Conservation (phyloP, 2,113 vertebrate genomes). For the Mesembrinibis cayennensis region DNA sequence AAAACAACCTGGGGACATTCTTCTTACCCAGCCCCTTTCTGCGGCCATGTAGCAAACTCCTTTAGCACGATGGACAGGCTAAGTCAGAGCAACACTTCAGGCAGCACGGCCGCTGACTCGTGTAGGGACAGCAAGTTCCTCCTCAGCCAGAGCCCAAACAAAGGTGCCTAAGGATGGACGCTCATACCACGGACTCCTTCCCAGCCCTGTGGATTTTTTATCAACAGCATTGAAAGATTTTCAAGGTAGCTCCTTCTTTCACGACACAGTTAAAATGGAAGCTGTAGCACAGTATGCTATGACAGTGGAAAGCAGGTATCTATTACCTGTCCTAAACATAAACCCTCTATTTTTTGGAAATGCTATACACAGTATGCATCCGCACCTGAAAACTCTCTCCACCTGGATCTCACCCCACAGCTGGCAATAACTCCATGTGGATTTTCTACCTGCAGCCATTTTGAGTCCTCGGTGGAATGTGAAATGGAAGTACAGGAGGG, state of each 20-base stretch:
- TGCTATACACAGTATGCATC: neutral
- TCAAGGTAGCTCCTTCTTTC: neutral
- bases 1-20: neutral
- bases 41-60: neutral
- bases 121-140: neutral
- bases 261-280: neutral
- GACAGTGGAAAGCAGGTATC: neutral
- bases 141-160: neutral
- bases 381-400: neutral
- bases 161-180: neutral
- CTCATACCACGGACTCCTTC: neutral
- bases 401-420: neutral
- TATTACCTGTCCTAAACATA: neutral
- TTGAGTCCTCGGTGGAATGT: constrained; percentile 11
- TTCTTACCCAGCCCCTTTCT: neutral
- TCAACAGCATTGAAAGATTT: neutral
- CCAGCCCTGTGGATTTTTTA: neutral
- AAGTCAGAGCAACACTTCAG: neutral
- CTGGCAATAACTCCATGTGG: neutral
- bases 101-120: neutral
- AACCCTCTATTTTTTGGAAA: neutral
- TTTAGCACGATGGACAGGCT: neutral
- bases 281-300: neutral
- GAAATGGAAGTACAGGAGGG: constrained; percentile 23
- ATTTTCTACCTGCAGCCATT: constrained; percentile 50